A percentile compares a stretch with the other conserved stretches of the same genome.
phyloP scores from a whole-genome alignment of 92 coral and sea anemone species.

The Epizoanthus stellaris region DNA sequence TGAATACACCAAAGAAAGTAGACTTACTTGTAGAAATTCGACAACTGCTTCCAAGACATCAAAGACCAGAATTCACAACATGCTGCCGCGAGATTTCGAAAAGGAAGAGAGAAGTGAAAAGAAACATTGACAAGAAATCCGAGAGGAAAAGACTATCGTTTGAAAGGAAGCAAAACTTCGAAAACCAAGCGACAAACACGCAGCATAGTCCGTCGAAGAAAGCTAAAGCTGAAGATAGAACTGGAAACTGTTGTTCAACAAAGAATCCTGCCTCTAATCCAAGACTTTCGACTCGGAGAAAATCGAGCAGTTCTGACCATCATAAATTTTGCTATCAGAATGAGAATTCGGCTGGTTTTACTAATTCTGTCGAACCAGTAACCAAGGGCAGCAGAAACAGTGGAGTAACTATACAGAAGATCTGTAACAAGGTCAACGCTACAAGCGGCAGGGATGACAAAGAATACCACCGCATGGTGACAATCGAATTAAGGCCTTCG shows the following conservation, averaged over 20 bases:
- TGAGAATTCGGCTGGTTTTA: too few species aligned
- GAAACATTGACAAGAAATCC: neutral
- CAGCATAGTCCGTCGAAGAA: conserved; percentile 64
- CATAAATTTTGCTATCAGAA: neutral
- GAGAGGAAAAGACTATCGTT: conserved; percentile 7
- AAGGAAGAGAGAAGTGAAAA: conserved; percentile 1
- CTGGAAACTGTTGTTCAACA: neutral
- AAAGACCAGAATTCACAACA: conserved; percentile 55
- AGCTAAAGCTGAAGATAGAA: conserved; percentile 28
- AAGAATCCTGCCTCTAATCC: neutral
- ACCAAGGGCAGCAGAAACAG: neutral
- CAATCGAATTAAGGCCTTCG: conserved; percentile 65
- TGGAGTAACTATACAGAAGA: neutral
- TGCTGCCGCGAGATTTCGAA: conserved; percentile 39
- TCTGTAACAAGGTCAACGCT: neutral
- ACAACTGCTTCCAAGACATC: conserved; percentile 56
- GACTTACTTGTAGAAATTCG: conserved; percentile 60
- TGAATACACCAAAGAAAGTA: conserved; percentile 51
- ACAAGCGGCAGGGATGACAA: neutral
- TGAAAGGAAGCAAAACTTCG: conserved; percentile 14
- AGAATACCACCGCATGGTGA: conserved; percentile 20
- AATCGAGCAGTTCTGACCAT: conserved; percentile 3
- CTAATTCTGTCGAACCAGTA: too few species aligned
- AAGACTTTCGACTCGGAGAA: conserved; percentile 2
- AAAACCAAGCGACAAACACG: conserved; percentile 29